Percentiles rank a stretch among this genome's conserved stretches.
These are phyloP conservation scores for Channa striata DNA, from an alignment of 2,797 vertebrate species.

Conservation along the genomic window DNA sequence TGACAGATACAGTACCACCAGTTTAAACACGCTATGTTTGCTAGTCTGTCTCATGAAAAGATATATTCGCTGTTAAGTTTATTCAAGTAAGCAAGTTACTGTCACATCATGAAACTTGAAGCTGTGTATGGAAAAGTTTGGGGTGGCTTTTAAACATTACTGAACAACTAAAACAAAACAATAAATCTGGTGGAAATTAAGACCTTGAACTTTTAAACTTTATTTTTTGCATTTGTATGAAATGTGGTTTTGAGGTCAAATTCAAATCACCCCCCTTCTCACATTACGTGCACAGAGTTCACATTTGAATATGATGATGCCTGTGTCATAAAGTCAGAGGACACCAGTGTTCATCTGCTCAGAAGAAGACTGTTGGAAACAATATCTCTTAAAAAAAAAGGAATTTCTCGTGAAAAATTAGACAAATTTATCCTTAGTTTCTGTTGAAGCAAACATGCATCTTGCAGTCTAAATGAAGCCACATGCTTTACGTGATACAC, in stretches of 20 bases:
- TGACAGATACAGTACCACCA: not conserved
- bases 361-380: not conserved
- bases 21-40: not conserved
- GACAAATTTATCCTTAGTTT: not conserved
- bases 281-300: constrained; percentile 16
- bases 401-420: too few species aligned
- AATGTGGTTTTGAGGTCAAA: constrained; percentile 18
- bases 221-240: constrained; percentile 14
- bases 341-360: constrained; percentile 24
- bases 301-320: constrained; percentile 14
- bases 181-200: not conserved
- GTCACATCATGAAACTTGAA: constrained; percentile 1
- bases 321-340: constrained; percentile 14
- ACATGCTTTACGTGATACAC: constrained; percentile 36
- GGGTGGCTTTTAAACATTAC: not conserved
- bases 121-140: not conserved
- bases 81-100: not conserved
- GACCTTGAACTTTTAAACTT: not conserved
- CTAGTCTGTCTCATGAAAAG: not conserved
- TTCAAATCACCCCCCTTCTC: constrained; percentile 7
- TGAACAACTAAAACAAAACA: not conserved
- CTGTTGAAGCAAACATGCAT: constrained; percentile 11
- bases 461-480: constrained; percentile 5
- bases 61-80: not conserved
- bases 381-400: too few species aligned